These are phyloP conservation scores for Pristis pectinata DNA, from an alignment of 2,797 vertebrate genomes.

Conservation along the genomic window DNA sequence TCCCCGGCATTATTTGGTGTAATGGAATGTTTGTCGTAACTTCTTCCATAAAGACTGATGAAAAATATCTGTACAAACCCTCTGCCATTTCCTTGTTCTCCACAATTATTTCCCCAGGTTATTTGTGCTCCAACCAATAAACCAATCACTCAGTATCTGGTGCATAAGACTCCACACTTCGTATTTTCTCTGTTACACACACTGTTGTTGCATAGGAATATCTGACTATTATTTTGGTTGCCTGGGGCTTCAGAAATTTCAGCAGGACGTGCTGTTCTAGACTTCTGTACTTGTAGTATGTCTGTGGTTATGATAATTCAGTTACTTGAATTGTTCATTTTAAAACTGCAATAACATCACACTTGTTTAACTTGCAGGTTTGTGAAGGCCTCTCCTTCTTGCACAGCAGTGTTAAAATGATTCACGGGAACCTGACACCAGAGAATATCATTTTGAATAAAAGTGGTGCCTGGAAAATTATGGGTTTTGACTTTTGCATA, in stretches of 20 bases:
- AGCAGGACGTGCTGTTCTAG: too few species aligned
- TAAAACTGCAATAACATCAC: not conserved
- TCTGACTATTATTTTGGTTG: not conserved
- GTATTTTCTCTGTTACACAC: not conserved
- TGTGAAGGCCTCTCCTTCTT: slow-evolving; percentile 94
- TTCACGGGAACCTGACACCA: slow-evolving; percentile 85
- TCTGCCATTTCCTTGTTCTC: too few species aligned
- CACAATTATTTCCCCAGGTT: too few species aligned
- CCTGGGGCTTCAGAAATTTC: not conserved
- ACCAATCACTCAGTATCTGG: too few species aligned
- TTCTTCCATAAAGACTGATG: too few species aligned
- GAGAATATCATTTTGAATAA: slow-evolving; percentile 98
- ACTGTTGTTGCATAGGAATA: not conserved
- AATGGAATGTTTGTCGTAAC: too few species aligned
- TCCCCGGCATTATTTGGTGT: too few species aligned
- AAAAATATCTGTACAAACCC: too few species aligned
- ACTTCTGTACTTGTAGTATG: not conserved
- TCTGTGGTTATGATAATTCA: too few species aligned
- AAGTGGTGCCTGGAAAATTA: slow-evolving; percentile 97
- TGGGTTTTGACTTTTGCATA: slow-evolving; percentile 96
- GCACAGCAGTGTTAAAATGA: slow-evolving; percentile 96
- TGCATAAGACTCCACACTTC: not conserved
- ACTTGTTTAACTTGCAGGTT: slow-evolving; percentile 61
- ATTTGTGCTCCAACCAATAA: not conserved
- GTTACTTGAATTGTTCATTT: not conserved